phyloP scores from a whole-genome alignment of 2,888 invertebrate genomes.

The Nipponacmea schrenckii region DNA sequence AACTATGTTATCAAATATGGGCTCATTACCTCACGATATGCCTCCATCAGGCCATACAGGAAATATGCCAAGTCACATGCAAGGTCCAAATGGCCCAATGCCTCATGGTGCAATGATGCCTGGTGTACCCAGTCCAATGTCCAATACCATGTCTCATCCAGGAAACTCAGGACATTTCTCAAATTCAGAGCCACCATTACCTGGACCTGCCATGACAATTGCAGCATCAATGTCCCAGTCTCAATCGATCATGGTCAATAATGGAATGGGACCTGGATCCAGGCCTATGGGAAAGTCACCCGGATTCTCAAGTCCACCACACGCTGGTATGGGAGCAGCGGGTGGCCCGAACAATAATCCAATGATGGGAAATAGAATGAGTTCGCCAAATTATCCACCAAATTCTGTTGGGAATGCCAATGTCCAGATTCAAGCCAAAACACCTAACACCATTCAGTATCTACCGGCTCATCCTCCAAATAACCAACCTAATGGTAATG shows the following conservation, averaged over 20 bases:
- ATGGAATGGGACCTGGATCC: conserved; percentile 18
- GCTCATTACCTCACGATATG: conserved; percentile 25
- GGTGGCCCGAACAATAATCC: conserved; percentile 24
- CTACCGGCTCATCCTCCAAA: conserved; percentile 92
- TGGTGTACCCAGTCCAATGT: conserved; percentile 18
- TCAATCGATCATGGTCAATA: conserved; percentile 16
- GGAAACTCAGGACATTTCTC: conserved; percentile 17
- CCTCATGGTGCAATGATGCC: conserved; percentile 25
- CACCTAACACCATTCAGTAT: conserved; percentile 98
- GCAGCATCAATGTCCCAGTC: conserved; percentile 31
- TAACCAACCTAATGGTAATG: conserved; percentile 47
- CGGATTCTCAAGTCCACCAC: conserved; percentile 28
- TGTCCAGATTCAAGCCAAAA: conserved; percentile 90
- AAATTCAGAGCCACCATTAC: conserved; percentile 26
- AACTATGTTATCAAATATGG: conserved; percentile 34
- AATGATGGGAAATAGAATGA: conserved; percentile 37
- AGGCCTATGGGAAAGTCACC: conserved; percentile 31
- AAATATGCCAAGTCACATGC: conserved; percentile 10
- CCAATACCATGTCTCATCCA: conserved; percentile 20
- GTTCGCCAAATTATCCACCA: conserved; percentile 46
- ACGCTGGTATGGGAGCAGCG: conserved; percentile 1
- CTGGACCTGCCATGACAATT: conserved; percentile 25
- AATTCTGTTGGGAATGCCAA: conserved; percentile 77
- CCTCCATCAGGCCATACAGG: conserved; percentile 23
- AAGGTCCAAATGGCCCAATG: conserved; percentile 13